Base-by-base conservation (phyloP, 2,888 invertebrate species). In the Aricia artaxerxes region DNA sequence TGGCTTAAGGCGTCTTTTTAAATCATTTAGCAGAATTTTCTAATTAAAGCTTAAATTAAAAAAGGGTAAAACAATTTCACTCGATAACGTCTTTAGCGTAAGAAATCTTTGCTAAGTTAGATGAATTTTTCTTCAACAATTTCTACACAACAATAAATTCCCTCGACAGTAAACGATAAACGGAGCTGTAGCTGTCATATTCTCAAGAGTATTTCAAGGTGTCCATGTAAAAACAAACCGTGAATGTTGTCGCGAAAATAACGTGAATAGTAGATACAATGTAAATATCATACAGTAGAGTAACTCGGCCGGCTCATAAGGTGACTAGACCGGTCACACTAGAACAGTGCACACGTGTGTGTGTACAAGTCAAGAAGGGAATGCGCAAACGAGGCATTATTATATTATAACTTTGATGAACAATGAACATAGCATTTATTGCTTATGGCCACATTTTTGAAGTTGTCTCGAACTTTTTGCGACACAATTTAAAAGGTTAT, bases 241-340 rank as follows among this genome's bases (percentile, higher is more conserved):
- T 73, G 7, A 44, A 73, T 73, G 40, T 73, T 73, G n/a, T 73
- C 9, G 44, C 44, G 73, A 40, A n/a, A n/a, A 24, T 40, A 44
- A 0, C 44, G 38, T 9, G 6, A 64, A 31, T 24, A 9, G 24
- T 31, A 64, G 13, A 13, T 53, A 53, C 9, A 53, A 53, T 53
- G 13, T 13, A 44, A 49, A 53, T 1, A 53, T 53, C 13, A 53
- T 57, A 4, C 4, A 57, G 57, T 16, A 57, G 1, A 4, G 57
- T 16, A 57, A 4, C 16, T 57, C 2, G 49, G 2, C 49, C 9
- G 11, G 57, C 16, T 16, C 57, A 4, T 57, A 13, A 16, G 57
- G 57, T 16, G 16, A 53, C 13, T 53, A 53, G 53, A 13, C 44
- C 44, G 2, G 9, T 44, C 44, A 44, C 44, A 44, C 9, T 44